A percentile compares a stretch with the other conserved stretches of the same genome.
phyloP scores from a whole-genome alignment of 2,113 vertebrate species.

The Buteo buteo region DNA sequence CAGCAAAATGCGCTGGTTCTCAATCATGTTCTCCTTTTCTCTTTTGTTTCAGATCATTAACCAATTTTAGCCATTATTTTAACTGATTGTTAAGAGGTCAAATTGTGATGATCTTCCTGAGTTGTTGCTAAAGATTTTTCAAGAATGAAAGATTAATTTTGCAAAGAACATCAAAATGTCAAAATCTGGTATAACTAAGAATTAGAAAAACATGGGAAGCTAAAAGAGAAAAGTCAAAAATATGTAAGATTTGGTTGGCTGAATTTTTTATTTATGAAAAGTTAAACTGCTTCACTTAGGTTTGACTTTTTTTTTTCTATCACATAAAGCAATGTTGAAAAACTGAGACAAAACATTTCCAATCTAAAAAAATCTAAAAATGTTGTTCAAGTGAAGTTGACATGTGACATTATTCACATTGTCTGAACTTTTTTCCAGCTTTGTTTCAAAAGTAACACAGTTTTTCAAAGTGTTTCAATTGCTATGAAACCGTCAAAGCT shows the following conservation, averaged over 20 bases:
- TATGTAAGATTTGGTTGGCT: not conserved
- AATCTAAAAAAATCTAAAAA: not conserved
- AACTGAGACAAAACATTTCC: not conserved
- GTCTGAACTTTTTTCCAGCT: not conserved
- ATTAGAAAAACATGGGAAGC: not conserved
- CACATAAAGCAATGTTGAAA: not conserved
- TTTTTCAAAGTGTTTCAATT: not conserved
- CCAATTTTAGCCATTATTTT: not conserved
- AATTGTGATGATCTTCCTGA: not conserved
- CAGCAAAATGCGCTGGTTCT: not conserved
- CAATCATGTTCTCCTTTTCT: not conserved
- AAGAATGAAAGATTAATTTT: not conserved
- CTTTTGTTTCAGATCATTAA: not conserved
- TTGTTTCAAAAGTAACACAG: not conserved
- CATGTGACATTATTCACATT: not conserved
- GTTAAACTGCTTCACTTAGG: not conserved
- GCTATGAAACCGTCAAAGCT: not conserved
- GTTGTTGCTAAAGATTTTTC: not conserved
- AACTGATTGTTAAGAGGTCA: not conserved
- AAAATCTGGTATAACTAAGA: not conserved
- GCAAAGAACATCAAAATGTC: not conserved
- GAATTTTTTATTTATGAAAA: not conserved
- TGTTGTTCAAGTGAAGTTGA: not conserved
- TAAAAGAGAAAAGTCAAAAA: not conserved
- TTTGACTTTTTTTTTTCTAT: not conserved